A percentile compares a stretch with the other conserved stretches of the same genome.
phyloP scores from a whole-genome alignment of 2,888 invertebrate genomes.

The Conchocele bisecta region DNA sequence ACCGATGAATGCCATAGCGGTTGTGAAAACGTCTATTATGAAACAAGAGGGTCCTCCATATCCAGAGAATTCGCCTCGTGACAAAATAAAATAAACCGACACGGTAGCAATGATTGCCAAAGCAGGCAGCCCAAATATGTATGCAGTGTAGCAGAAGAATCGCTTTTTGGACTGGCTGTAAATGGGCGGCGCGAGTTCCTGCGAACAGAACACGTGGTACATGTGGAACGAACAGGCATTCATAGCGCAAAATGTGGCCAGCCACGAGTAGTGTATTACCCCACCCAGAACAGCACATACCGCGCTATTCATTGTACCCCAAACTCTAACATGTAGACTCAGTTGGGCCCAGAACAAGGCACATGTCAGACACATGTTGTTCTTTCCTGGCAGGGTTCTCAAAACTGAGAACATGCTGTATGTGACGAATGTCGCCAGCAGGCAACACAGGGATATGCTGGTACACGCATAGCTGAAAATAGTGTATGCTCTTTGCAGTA shows the following conservation, averaged over 20 bases:
- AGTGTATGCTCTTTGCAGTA: background rate
- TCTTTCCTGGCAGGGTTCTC: conserved; percentile 57
- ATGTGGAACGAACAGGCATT: conserved; percentile 58
- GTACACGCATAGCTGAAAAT: conserved; percentile 31
- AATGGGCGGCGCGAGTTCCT: background rate
- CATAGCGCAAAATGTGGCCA: conserved; percentile 54
- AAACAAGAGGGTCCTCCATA: conserved; percentile 55
- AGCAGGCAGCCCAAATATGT: conserved; percentile 31
- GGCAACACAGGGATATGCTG: conserved; percentile 38
- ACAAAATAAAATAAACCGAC: conserved; percentile 6
- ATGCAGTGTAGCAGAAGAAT: conserved; percentile 15
- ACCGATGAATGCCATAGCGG: conserved; percentile 56
- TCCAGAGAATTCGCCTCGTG: conserved; percentile 32
- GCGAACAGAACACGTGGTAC: conserved; percentile 41
- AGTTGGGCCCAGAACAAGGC: conserved; percentile 47
- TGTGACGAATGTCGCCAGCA: conserved; percentile 47
- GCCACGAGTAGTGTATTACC: conserved; percentile 49
- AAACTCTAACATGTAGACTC: conserved; percentile 37
- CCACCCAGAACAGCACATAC: conserved; percentile 38
- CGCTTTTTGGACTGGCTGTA: background rate
- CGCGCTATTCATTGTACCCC: background rate
- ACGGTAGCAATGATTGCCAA: conserved; percentile 29
- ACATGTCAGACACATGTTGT: conserved; percentile 49
- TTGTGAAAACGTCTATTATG: conserved; percentile 23
- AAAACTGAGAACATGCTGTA: conserved; percentile 50